Evolutionary conservation across 2,797 vertebrate genomes (phyloP).

Genomic region (Neosilurus mollespiculum): DNA sequence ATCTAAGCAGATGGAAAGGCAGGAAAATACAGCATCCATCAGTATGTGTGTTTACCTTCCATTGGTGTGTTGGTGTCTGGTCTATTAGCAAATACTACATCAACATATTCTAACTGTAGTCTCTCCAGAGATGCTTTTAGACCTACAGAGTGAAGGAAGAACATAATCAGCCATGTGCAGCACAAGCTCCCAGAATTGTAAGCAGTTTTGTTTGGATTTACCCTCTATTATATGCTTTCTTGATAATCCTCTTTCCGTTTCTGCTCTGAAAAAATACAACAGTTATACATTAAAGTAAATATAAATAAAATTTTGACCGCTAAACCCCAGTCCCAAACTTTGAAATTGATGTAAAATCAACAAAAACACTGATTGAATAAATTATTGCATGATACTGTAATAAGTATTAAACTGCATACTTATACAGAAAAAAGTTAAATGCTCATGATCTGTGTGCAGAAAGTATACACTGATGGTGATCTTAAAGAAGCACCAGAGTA

Average conservation of each 20-base stretch:
- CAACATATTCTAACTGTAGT: conserved; percentile 91
- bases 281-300: background rate
- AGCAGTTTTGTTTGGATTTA: conserved; percentile 58
- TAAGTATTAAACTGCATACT: background rate
- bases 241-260: conserved; percentile 90
- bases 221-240: conserved; percentile 96
- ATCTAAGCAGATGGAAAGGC: background rate
- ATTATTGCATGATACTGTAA: background rate
- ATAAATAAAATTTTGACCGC: no score
- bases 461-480: background rate
- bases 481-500: background rate
- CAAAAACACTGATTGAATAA: background rate
- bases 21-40: background rate
- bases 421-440: background rate
- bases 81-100: conserved; percentile 92
- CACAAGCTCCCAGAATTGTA: background rate
- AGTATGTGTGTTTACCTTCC: conserved; percentile 80
- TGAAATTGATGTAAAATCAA: background rate
- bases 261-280: conserved; percentile 79
- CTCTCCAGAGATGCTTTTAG: conserved; percentile 86
- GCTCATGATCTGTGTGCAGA: background rate
- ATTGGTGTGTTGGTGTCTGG: conserved; percentile 92
- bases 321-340: background rate
- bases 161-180: background rate
- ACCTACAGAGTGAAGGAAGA: conserved; percentile 68